These are phyloP conservation scores for Aphidius gifuensis DNA, from an alignment of 1,140 invertebrate species.

Conservation along the genomic window DNA sequence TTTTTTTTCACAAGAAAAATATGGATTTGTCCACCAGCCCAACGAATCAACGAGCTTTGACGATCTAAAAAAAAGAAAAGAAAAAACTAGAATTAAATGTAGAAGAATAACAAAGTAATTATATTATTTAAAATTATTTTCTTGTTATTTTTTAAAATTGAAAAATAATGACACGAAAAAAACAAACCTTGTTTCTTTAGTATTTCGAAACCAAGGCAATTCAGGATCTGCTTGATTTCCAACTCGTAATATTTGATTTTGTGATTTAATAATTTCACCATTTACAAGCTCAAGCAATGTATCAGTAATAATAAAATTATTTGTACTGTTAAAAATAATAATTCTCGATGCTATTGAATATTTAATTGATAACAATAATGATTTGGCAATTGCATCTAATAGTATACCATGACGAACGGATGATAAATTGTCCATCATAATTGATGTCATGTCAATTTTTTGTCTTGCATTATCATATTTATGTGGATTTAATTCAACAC, in stretches of 20 bases:
- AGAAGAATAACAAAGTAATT: slow-evolving; percentile 20
- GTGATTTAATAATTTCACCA: slow-evolving; percentile 55
- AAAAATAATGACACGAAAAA: slow-evolving; percentile 3
- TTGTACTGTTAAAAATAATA: slow-evolving; percentile 61
- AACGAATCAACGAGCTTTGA: slow-evolving; percentile 70
- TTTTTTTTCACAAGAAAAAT: slow-evolving; percentile 69
- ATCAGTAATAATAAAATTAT: slow-evolving; percentile 56
- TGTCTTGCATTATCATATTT: slow-evolving; percentile 68
- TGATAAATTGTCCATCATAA: slow-evolving; percentile 67
- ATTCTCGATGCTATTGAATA: slow-evolving; percentile 59
- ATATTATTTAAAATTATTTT: slow-evolving; percentile 26
- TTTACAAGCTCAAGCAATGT: slow-evolving; percentile 60
- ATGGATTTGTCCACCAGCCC: slow-evolving; percentile 79
- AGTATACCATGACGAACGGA: slow-evolving; percentile 63
- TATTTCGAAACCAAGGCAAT: slow-evolving; percentile 57
- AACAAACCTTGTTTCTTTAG: slow-evolving; percentile 34
- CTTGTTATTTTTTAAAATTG: slow-evolving; percentile 22
- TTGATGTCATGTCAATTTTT: slow-evolving; percentile 70
- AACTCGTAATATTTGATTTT: slow-evolving; percentile 48
- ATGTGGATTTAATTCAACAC: slow-evolving; percentile 57
- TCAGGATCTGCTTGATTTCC: slow-evolving; percentile 55
- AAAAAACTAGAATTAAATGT: too few relatives aligned
- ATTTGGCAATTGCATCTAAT: slow-evolving; percentile 60
- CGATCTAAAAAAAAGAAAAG: slow-evolving; percentile 50
- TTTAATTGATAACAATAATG: slow-evolving; percentile 58